Base-by-base conservation (phyloP, 2,113 vertebrate genomes). In the Menidia beryllina region DNA sequence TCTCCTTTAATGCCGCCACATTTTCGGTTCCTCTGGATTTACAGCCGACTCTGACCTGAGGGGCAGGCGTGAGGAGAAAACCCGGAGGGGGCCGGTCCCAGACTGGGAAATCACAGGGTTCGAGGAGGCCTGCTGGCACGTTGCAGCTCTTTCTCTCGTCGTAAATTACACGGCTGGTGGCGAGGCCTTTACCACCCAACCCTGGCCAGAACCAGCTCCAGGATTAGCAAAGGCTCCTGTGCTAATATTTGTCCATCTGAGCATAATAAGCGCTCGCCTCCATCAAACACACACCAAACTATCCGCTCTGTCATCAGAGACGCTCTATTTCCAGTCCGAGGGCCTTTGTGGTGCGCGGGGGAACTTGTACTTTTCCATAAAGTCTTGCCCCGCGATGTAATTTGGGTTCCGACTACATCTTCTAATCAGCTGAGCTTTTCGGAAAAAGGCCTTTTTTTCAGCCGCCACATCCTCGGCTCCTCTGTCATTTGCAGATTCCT, bases 401-500 rank as follows among this genome's bases (percentile, higher is more conserved):
- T 91, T 91, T 82, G 24, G 70, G 76, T 72, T 83, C 52, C 59
- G 64, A 72, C 76, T 70, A 52, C 80, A 66, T 84, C 89, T 86
- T 91, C 79, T 88, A 92, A 91, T 92, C 89, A 90, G 68, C 69
- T 54, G 66, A 52, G 59, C 54, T 72, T 69, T 72, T 69, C 36
- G 2, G 50, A 66, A 75, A 38, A 60, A 77, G 75, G 19, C 72
- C 56, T 6, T 17, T 69, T 72, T 45, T 21, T 43, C 82, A 50
- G 57, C 52, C 48, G 25, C 20, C 76, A 86, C 56, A 27, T 81
- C 82, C 80, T 74, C 79, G 51, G 43, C 75, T 52, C 72, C 81
- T 91, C 88, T 92, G 72, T 91, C 77, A 93, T 93, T 92, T 91
- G 56, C 54, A 81, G 86, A 91, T 90, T 92, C 90, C 86, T 70